These are phyloP conservation scores for Stenurella melanura DNA, from an alignment of 2,888 invertebrate species.

Conservation along the genomic window DNA sequence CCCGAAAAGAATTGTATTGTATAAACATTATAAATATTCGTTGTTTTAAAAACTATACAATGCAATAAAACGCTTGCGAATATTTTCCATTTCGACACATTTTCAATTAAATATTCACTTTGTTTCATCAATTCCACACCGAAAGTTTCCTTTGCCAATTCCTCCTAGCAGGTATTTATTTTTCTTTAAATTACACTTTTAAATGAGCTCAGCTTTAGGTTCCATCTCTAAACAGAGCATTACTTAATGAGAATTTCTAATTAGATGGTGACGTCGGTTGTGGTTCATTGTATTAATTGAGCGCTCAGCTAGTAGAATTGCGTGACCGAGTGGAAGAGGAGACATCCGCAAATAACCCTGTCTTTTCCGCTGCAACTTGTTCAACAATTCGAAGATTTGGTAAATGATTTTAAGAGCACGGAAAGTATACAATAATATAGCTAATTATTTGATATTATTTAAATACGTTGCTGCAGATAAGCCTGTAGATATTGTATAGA, in stretches of 20 bases:
- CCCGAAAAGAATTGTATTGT: too few relatives aligned
- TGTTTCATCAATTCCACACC: neutral
- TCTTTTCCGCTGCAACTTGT: conserved; percentile 24
- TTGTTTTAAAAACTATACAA: too few relatives aligned
- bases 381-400: conserved; percentile 18
- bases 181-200: conserved; percentile 28
- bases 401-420: conserved; percentile 10
- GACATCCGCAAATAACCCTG: conserved; percentile 50
- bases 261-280: conserved; percentile 40
- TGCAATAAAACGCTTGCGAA: too few relatives aligned
- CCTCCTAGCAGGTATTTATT: neutral
- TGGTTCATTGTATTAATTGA: conserved; percentile 51
- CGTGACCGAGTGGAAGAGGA: conserved; percentile 46
- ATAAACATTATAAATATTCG: too few relatives aligned
- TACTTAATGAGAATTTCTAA: conserved; percentile 46
- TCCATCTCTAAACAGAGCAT: conserved; percentile 7
- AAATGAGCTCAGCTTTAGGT: conserved; percentile 17
- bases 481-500: too few relatives aligned
- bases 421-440: neutral
- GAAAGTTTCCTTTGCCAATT: neutral
- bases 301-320: conserved; percentile 48
- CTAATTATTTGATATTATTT: too few relatives aligned
- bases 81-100: neutral
- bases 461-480: too few relatives aligned
- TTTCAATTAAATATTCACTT: neutral